phyloP scores from a whole-genome alignment of 1,140 invertebrate genomes.

The Geopemphigus sp. region DNA sequence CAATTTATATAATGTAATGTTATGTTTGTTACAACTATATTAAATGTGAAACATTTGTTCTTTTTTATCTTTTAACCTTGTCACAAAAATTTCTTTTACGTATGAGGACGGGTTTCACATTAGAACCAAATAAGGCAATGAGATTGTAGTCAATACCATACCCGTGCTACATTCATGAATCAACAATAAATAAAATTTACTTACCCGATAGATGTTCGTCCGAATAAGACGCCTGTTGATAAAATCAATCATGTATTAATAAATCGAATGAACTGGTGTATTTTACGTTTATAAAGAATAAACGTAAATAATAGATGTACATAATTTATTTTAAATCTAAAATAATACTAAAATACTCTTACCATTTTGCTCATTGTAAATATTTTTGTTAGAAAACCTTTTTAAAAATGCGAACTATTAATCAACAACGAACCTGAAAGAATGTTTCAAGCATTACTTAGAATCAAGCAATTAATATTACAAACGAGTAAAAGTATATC shows the following conservation, averaged over 20 bases:
- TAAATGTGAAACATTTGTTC: conserved; percentile 12
- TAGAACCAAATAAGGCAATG: conserved; percentile 55
- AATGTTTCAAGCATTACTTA: too few species aligned
- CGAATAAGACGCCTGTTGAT: conserved; percentile 77
- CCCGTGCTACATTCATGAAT: conserved; percentile 54
- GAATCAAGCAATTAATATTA: background rate
- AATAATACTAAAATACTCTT: background rate
- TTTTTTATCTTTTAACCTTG: conserved; percentile 27
- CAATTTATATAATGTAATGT: background rate
- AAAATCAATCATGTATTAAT: conserved; percentile 49
- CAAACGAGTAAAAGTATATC: too few species aligned
- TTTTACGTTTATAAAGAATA: background rate
- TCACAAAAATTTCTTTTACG: conserved; percentile 50
- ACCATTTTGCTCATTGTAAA: conserved; percentile 17
- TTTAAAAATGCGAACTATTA: background rate
- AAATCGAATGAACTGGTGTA: background rate
- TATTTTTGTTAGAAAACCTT: background rate
- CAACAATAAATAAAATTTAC: conserved; percentile 55
- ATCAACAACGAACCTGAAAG: too few species aligned
- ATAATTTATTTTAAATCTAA: background rate
- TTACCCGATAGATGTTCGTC: conserved; percentile 89
- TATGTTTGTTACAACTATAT: background rate
- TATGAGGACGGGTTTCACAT: conserved; percentile 52
- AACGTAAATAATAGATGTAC: too few species aligned
- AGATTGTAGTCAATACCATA: conserved; percentile 52